phyloP scores from a whole-genome alignment of 2,888 invertebrate genomes.

The Clepsis dumicolana region DNA sequence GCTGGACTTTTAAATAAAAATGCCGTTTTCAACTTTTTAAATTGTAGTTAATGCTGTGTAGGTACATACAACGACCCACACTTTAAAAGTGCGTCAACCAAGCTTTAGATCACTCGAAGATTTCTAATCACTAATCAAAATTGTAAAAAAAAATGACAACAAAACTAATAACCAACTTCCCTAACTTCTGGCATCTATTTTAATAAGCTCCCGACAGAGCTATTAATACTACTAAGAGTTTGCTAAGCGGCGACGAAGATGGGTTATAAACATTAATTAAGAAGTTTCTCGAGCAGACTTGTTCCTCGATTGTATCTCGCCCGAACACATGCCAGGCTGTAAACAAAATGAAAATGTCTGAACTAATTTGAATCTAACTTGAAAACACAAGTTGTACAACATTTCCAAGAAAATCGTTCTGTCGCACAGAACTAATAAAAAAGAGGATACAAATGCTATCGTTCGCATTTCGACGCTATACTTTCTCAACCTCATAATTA shows the following conservation, averaged over 20 bases:
- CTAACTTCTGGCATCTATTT: not conserved
- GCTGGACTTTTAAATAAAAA: too few species aligned
- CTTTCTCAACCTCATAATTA: too few species aligned
- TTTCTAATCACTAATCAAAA: not conserved
- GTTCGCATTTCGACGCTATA: too few species aligned
- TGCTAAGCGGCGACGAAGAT: constrained; percentile 8
- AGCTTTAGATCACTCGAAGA: too few species aligned
- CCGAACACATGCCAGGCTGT: constrained; percentile 5
- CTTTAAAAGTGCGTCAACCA: too few species aligned
- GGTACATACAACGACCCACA: too few species aligned
- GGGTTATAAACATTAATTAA: constrained; percentile 5
- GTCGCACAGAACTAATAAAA: too few species aligned
- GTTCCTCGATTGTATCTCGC: not conserved
- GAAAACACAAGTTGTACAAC: not conserved
- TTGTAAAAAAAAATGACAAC: not conserved
- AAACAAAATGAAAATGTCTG: not conserved
- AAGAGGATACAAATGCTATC: too few species aligned
- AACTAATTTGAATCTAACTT: constrained; percentile 9
- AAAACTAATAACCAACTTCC: not conserved
- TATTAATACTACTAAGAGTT: constrained; percentile 11
- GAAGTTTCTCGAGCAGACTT: constrained; percentile 9
- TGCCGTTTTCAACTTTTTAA: too few species aligned
- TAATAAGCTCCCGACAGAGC: constrained; percentile 6
- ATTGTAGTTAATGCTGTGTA: too few species aligned
- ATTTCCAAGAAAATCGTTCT: constrained; percentile 3